Conservation (phyloP, 2,113 vertebrate species). For the Trinectes maculatus region DNA sequence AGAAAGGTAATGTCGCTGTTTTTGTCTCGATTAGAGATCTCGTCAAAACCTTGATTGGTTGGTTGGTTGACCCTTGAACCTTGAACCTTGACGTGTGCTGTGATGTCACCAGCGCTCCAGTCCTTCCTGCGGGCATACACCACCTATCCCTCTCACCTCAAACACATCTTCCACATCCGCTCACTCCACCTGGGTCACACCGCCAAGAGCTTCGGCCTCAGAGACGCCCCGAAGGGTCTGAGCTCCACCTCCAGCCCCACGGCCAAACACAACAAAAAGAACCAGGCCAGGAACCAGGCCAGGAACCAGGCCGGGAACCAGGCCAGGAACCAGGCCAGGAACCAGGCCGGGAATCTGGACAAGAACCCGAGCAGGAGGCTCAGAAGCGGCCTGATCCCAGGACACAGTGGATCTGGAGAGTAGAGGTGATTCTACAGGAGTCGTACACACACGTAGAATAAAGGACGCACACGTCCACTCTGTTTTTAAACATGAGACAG, state of each 20-base stretch:
- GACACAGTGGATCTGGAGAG: background rate
- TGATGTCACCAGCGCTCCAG: constrained; percentile 86
- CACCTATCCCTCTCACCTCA: constrained; percentile 89
- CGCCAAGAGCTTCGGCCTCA: constrained; percentile 95
- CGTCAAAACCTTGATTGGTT: background rate
- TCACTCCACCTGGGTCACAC: constrained; percentile 90
- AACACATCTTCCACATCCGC: constrained; percentile 92
- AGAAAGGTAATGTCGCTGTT: constrained; percentile 84
- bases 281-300: constrained; percentile 19
- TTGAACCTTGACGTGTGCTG: constrained; percentile 5
- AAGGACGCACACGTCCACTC: no score
- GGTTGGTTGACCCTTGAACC: no score
- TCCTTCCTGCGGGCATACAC: constrained; percentile 93
- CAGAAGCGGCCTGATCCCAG: no score
- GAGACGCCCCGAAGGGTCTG: constrained; percentile 90
- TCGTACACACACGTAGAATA: no score
- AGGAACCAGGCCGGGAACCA: constrained; percentile 9
- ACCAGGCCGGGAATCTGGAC: constrained; percentile 1
- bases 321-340: constrained; percentile 5
- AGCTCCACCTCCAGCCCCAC: background rate
- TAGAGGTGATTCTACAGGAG: constrained; percentile 48
- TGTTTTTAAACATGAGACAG: no score
- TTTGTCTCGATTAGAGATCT: background rate
- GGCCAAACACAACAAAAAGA: background rate
- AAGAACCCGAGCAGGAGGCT: background rate